Conservation (phyloP, 1,140 invertebrate species). For the Bathynomus jamesi region DNA sequence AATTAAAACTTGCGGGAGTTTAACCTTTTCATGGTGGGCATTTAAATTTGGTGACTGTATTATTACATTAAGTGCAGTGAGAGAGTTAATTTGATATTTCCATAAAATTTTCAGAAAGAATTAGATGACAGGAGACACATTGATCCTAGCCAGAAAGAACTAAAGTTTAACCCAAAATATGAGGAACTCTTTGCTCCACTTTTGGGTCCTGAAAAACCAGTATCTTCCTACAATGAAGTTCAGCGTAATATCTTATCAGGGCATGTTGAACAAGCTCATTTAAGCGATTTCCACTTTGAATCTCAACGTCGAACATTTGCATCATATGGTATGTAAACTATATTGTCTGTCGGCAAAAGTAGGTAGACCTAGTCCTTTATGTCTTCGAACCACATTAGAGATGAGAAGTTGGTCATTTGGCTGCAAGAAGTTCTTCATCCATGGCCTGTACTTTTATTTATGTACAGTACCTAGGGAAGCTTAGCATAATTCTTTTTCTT, state of each 20-base stretch:
- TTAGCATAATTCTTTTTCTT: no score
- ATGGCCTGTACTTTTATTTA: no score
- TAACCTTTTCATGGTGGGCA: background rate
- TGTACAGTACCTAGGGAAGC: no score
- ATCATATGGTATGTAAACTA: conserved; percentile 62
- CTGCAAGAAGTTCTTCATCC: no score
- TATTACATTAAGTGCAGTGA: background rate
- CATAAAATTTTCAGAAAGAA: conserved; percentile 23
- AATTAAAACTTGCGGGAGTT: background rate
- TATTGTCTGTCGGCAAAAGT: background rate
- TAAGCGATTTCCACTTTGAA: conserved; percentile 97
- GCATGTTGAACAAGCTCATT: conserved; percentile 87
- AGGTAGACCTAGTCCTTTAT: no score
- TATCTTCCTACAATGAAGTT: conserved; percentile 78
- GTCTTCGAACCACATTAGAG: no score
- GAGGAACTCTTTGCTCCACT: conserved; percentile 91
- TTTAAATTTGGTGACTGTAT: background rate
- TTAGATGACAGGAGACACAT: conserved; percentile 47
- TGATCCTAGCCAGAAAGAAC: conserved; percentile 66
- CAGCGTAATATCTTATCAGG: conserved; percentile 87
- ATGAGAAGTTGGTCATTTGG: no score
- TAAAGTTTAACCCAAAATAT: conserved; percentile 87
- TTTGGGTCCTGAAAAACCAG: conserved; percentile 82
- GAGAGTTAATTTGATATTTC: background rate
- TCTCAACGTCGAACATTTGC: conserved; percentile 91